Evolutionary conservation across 2,797 vertebrate species (phyloP).

Genomic region (Silurus lanzhouensis): DNA sequence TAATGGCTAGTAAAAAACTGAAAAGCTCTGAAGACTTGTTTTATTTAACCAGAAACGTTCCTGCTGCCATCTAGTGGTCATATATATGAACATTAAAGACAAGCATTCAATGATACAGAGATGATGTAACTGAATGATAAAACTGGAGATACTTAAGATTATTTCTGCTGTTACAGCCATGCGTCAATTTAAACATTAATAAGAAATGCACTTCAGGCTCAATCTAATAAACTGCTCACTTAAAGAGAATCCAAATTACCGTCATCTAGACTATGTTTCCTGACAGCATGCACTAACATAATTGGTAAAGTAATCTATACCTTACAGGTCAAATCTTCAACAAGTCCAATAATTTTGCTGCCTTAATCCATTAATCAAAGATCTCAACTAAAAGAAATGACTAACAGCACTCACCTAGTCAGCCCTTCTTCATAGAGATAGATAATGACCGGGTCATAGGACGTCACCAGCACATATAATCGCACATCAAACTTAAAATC

Average conservation of each 20-base stretch:
- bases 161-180: neutral
- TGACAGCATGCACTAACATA: neutral
- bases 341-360: too few species aligned
- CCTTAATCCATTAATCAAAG: neutral
- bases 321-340: neutral
- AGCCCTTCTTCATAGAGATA: slow-evolving; percentile 97
- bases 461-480: slow-evolving; percentile 93
- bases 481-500: slow-evolving; percentile 97
- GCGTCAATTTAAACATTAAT: neutral
- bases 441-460: slow-evolving; percentile 90
- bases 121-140: neutral
- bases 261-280: neutral
- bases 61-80: slow-evolving; percentile 75
- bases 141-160: neutral
- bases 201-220: neutral
- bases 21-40: slow-evolving; percentile 62
- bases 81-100: neutral
- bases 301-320: neutral
- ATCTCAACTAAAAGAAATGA: neutral
- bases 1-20: slow-evolving; percentile 64
- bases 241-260: neutral
- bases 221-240: neutral
- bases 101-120: neutral
- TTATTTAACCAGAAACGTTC: slow-evolving; percentile 50
- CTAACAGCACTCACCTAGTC: slow-evolving; percentile 78